phyloP scores from a whole-genome alignment of 35 echinoderm and acorn worm genomes.

The Acanthaster planci region DNA sequence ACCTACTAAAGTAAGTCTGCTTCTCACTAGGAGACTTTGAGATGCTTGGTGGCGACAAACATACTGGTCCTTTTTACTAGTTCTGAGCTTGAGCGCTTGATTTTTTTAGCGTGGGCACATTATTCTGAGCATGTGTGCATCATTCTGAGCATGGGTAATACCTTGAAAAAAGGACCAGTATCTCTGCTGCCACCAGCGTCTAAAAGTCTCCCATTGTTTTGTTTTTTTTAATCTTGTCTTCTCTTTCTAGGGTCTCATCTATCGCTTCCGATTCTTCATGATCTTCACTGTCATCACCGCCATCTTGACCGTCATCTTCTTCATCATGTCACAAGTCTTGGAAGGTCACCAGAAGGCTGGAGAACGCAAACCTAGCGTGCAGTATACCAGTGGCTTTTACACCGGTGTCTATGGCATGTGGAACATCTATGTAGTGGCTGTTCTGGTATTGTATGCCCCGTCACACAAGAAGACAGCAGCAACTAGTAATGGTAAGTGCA shows the following conservation, averaged over 20 bases:
- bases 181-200: no score
- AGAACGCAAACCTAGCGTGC: constrained; percentile 31
- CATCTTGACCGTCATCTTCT: constrained; percentile 91
- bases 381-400: constrained; percentile 94
- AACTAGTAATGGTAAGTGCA: constrained; percentile 42
- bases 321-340: constrained; percentile 88
- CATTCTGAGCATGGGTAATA: no score
- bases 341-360: constrained; percentile 73
- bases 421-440: constrained; percentile 96
- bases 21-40: no score
- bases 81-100: no score
- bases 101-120: no score
- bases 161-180: no score
- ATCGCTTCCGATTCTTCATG: constrained; percentile 98
- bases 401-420: constrained; percentile 98
- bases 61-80: no score
- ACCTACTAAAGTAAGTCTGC: no score
- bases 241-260: constrained; percentile 79
- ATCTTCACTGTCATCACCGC: constrained; percentile 82
- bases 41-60: no score
- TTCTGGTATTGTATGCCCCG: constrained; percentile 83
- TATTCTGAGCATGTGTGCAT: no score
- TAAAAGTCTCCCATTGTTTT: no score
- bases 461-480: constrained; percentile 74
- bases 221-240: neutral